Percentiles rank a stretch among this genome's conserved stretches.
These are phyloP conservation scores for Loriculus beryllinus DNA, from an alignment of 2,797 vertebrate species.

Conservation along the genomic window DNA sequence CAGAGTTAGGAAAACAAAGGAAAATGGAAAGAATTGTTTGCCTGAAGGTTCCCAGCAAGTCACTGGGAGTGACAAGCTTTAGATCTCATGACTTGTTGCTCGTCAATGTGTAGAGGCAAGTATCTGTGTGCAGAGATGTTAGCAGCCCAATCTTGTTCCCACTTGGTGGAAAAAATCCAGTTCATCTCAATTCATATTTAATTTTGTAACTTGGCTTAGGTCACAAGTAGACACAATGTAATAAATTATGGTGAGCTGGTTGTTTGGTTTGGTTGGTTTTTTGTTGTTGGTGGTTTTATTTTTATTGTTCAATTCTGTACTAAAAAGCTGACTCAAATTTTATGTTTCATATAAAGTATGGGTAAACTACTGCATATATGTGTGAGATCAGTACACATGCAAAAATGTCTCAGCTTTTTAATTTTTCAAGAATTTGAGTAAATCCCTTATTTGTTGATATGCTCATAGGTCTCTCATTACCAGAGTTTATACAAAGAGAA, in stretches of 20 bases:
- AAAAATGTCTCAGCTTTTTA: not conserved
- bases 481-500: not conserved
- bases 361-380: not conserved
- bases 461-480: not conserved
- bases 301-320: not conserved
- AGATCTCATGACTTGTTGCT: not conserved
- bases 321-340: not conserved
- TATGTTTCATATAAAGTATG: not conserved
- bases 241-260: not conserved
- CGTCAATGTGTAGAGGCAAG: not conserved
- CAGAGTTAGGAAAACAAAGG: not conserved
- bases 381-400: not conserved
- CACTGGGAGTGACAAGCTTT: not conserved
- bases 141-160: not conserved
- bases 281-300: too few species aligned
- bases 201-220: not conserved
- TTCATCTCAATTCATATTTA: not conserved
- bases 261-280: not conserved
- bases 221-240: not conserved
- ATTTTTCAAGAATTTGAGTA: not conserved
- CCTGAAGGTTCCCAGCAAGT: not conserved
- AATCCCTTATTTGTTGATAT: not conserved
- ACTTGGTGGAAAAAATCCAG: not conserved
- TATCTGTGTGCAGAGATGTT: not conserved
- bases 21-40: not conserved